phyloP scores from a whole-genome alignment of 2,888 invertebrate genomes.

The Mactromeris polynyma region DNA sequence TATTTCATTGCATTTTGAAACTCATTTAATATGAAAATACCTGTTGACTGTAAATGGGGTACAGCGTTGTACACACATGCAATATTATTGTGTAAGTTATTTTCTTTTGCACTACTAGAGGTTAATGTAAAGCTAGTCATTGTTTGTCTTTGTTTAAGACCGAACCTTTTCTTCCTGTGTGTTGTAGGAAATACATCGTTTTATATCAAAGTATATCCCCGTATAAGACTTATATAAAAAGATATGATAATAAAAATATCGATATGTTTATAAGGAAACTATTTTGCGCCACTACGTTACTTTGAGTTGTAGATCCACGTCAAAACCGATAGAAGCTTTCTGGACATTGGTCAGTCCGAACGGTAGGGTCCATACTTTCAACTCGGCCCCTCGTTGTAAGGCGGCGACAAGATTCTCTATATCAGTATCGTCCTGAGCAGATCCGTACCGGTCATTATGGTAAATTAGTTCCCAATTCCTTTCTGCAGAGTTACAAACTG shows the following conservation, averaged over 20 bases:
- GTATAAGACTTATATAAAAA: background rate
- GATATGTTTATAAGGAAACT: background rate
- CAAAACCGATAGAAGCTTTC: background rate
- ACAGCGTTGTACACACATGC: too few relatives aligned
- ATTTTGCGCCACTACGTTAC: background rate
- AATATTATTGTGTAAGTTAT: too few relatives aligned
- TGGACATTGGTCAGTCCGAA: conserved; percentile 5
- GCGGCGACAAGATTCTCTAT: background rate
- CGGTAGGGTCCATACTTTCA: background rate
- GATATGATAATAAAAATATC: background rate
- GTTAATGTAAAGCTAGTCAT: too few relatives aligned
- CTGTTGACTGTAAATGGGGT: too few relatives aligned
- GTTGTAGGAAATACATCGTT: background rate
- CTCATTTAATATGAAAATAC: too few relatives aligned
- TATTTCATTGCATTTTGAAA: too few relatives aligned
- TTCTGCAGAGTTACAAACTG: background rate
- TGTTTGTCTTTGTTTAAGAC: too few relatives aligned
- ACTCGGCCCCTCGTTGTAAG: background rate
- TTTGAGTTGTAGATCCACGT: background rate
- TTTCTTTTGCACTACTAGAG: too few relatives aligned
- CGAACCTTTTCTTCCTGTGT: too few relatives aligned
- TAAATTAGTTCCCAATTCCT: background rate
- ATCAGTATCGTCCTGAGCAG: background rate
- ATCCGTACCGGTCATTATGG: background rate
- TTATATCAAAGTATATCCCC: background rate